phyloP scores from a whole-genome alignment of 1,140 invertebrate genomes.

The Marisa cornuarietis region DNA sequence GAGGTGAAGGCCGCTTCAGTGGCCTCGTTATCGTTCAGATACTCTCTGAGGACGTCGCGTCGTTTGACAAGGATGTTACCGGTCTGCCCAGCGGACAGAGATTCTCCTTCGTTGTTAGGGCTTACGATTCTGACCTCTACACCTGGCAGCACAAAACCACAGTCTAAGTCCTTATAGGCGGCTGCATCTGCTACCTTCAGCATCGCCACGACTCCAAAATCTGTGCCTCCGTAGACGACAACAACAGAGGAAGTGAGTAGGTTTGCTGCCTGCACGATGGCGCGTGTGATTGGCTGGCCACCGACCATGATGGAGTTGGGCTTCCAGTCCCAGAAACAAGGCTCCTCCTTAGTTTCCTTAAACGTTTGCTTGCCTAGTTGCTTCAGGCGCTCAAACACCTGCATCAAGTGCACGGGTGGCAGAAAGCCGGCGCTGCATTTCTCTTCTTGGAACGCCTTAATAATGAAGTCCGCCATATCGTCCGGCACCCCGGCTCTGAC shows the following conservation, averaged over 20 bases:
- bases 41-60: neutral
- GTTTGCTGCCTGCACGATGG: neutral
- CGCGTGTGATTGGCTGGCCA: neutral
- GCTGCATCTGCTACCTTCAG: neutral
- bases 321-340: neutral
- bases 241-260: neutral
- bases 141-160: neutral
- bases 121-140: neutral
- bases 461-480: neutral
- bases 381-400: no score
- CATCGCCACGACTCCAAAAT: neutral
- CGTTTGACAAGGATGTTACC: neutral
- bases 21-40: neutral
- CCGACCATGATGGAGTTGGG: neutral
- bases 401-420: neutral
- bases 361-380: neutral
- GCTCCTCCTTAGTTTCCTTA: neutral
- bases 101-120: neutral
- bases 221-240: no score
- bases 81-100: neutral
- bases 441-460: neutral
- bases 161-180: neutral
- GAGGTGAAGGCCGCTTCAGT: conserved; percentile 17
- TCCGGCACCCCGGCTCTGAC: conserved; percentile 1
- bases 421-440: neutral